Conservation (phyloP, 2,888 invertebrate genomes). For the Rhagonycha fulva region DNA sequence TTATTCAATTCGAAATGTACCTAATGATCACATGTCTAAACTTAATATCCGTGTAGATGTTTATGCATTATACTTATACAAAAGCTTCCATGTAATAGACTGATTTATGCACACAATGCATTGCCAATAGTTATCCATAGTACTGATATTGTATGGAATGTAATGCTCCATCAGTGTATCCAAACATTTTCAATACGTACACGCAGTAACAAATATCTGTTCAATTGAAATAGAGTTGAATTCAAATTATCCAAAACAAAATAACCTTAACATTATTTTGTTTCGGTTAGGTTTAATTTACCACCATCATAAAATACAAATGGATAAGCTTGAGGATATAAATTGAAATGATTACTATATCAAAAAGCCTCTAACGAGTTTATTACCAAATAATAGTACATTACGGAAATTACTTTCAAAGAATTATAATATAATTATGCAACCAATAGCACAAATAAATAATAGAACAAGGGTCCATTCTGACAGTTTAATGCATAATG, state of each 20-base stretch:
- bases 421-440: background rate
- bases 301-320: background rate
- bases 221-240: background rate
- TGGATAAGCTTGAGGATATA: background rate
- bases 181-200: background rate
- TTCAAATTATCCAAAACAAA: background rate
- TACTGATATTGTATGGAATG: background rate
- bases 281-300: no score
- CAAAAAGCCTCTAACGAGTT: background rate
- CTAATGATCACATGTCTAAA: constrained; percentile 7
- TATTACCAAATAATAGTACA: background rate
- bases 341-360: background rate
- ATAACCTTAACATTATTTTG: background rate
- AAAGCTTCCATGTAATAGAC: constrained; percentile 2
- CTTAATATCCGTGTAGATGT: constrained; percentile 4
- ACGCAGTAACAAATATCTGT: no score
- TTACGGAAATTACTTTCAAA: background rate
- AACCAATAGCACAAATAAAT: constrained; percentile 18
- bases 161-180: background rate
- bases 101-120: constrained; percentile 6
- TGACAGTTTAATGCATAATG: constrained; percentile 26
- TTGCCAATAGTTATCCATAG: constrained; percentile 5
- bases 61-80: constrained; percentile 7
- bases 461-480: constrained; percentile 22
- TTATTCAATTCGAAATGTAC: background rate